Evolutionary conservation across 2,797 vertebrate genomes (phyloP).

Genomic region (Tachyglossus aculeatus): DNA sequence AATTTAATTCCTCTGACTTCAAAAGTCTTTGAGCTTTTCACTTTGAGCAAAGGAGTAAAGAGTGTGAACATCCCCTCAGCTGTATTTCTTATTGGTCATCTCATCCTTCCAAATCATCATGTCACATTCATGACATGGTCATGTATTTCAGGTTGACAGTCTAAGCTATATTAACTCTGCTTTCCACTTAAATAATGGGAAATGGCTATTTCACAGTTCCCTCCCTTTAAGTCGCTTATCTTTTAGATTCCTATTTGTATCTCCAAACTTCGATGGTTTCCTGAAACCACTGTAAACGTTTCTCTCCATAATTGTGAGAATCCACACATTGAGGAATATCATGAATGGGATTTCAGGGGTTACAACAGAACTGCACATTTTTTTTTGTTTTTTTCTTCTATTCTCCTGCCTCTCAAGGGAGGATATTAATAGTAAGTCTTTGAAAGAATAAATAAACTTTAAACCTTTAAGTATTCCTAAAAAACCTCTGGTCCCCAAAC

Average conservation of each 20-base stretch:
- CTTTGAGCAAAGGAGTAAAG: background rate
- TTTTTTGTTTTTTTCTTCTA: no score
- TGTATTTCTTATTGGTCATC: background rate
- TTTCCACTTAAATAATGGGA: background rate
- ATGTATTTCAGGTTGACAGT: background rate
- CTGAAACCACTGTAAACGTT: background rate
- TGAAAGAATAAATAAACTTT: conserved; percentile 73
- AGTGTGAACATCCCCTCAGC: background rate
- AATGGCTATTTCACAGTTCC: background rate
- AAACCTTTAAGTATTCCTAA: conserved; percentile 66
- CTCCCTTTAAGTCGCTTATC: background rate
- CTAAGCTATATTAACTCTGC: background rate
- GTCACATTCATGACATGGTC: background rate
- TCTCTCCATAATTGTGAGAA: conserved; percentile 6
- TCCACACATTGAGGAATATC: conserved; percentile 21
- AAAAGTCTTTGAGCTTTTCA: background rate
- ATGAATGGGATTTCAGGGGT: conserved; percentile 51
- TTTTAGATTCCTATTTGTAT: background rate
- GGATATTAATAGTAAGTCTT: conserved; percentile 53
- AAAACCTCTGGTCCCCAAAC: conserved; percentile 57
- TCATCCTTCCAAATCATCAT: background rate
- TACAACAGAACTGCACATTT: conserved; percentile 41
- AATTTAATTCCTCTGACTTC: background rate
- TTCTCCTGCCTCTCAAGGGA: conserved; percentile 55
- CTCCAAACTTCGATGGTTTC: background rate